Percentiles rank a stretch among this genome's conserved stretches.
These are phyloP conservation scores for Caenorhabditis parvicauda DNA, from an alignment of 2,888 invertebrate genomes.

Conservation along the genomic window DNA sequence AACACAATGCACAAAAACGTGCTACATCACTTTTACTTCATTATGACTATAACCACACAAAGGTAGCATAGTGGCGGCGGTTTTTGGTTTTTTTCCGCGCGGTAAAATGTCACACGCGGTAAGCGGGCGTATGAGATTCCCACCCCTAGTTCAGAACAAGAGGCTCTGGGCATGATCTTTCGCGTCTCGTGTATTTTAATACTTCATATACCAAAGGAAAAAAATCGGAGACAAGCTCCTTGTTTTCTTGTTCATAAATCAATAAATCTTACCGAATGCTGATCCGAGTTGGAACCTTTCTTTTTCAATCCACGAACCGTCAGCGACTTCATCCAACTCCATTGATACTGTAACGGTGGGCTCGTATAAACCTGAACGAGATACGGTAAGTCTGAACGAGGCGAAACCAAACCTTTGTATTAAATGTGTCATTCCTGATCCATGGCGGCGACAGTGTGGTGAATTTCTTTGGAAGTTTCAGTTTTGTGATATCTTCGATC, in stretches of 20 bases:
- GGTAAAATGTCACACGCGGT: no score
- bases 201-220: not conserved
- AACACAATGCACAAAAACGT: not conserved
- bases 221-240: not conserved
- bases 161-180: not conserved
- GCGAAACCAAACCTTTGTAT: constrained; percentile 11
- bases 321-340: constrained; percentile 35
- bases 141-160: not conserved
- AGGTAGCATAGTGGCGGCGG: no score
- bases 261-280: no score
- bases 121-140: no score
- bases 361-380: constrained; percentile 29
- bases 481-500: not conserved
- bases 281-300: constrained; percentile 8
- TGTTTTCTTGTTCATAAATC: not conserved
- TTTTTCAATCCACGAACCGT: constrained; percentile 18
- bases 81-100: no score
- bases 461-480: not conserved
- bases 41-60: no score
- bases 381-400: no score
- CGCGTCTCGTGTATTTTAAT: not conserved
- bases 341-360: constrained; percentile 27
- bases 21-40: no score
- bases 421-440: constrained; percentile 6
- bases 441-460: constrained; percentile 16